Evolutionary conservation across 2,888 invertebrate genomes (phyloP).

Genomic region (Thereva unica): DNA sequence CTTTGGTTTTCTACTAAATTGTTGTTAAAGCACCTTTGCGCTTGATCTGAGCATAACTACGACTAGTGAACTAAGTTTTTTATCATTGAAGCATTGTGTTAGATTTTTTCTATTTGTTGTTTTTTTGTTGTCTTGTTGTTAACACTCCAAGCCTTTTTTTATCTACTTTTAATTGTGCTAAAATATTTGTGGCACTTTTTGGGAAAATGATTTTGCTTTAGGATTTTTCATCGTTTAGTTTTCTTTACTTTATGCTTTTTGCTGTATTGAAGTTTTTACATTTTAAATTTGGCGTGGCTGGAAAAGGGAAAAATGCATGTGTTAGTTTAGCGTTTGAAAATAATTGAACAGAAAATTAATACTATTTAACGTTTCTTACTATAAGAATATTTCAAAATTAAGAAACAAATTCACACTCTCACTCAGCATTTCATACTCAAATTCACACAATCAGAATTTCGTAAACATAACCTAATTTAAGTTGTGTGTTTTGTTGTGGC

Average conservation of each 20-base stretch:
- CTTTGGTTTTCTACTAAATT: background rate
- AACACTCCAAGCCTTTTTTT: too few species aligned
- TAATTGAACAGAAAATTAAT: too few species aligned
- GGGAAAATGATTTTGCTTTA: conserved; percentile 8
- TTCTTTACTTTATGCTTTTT: conserved; percentile 4
- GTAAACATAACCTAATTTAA: too few species aligned
- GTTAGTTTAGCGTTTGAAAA: too few species aligned
- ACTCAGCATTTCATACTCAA: too few species aligned
- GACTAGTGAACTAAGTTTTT: conserved; percentile 10
- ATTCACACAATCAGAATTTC: too few species aligned
- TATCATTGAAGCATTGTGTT: conserved; percentile 23
- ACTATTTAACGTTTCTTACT: too few species aligned
- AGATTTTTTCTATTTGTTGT: conserved; percentile 5
- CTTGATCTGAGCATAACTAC: conserved; percentile 11
- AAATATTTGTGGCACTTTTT: conserved; percentile 22
- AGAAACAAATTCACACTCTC: too few species aligned
- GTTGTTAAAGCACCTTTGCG: conserved; percentile 17
- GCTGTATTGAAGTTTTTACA: background rate
- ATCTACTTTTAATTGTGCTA: conserved; percentile 14
- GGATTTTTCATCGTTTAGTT: conserved; percentile 16
- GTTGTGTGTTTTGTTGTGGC: too few species aligned
- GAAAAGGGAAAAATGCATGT: too few species aligned
- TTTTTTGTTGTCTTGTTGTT: background rate
- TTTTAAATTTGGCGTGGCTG: background rate
- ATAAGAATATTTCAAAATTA: too few species aligned